These are phyloP conservation scores for Cassiopea andromeda DNA, from an alignment of 30 jellyfish, hydroid and myxozoan species.

Conservation along the genomic window DNA sequence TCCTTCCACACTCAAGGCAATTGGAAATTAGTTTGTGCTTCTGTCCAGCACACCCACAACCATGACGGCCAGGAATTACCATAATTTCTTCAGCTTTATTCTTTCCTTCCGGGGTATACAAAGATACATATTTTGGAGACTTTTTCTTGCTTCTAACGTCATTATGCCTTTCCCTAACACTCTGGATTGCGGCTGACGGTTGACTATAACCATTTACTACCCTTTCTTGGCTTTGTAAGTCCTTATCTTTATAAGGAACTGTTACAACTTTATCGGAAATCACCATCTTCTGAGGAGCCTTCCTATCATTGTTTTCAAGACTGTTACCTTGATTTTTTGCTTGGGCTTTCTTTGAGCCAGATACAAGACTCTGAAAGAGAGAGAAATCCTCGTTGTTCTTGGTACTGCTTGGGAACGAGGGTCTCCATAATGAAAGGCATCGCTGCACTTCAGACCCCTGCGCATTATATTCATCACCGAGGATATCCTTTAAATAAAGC, in stretches of 20 bases:
- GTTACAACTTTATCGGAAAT: conserved; percentile 8
- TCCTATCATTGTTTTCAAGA: not conserved
- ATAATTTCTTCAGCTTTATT: conserved; percentile 71
- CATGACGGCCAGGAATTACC: conserved; percentile 94
- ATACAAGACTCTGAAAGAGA: conserved; percentile 6
- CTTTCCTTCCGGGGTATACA: conserved; percentile 90
- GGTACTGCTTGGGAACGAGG: conserved; percentile 26
- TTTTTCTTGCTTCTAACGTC: conserved; percentile 41
- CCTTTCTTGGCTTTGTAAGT: not conserved
- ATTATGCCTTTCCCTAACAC: not conserved
- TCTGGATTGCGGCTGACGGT: not conserved
- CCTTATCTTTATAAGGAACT: conserved; percentile 52
- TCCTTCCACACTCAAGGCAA: conserved; percentile 95
- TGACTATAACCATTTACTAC: not conserved
- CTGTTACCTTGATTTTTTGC: not conserved
- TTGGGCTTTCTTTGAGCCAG: conserved; percentile 6
- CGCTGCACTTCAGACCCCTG: conserved; percentile 5
- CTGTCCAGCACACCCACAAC: conserved; percentile 94
- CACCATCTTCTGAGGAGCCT: conserved; percentile 16
- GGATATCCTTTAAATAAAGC: conserved; percentile 32
- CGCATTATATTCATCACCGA: conserved; percentile 17
- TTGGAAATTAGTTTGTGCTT: conserved; percentile 88
- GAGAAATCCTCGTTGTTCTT: not conserved
- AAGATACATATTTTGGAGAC: conserved; percentile 82
- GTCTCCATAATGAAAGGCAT: conserved; percentile 61